Percentiles rank a stretch among this genome's conserved stretches.
Evolutionary conservation across 1,140 invertebrate genomes (phyloP).

Genomic region (Lysiphlebus fabarum): DNA sequence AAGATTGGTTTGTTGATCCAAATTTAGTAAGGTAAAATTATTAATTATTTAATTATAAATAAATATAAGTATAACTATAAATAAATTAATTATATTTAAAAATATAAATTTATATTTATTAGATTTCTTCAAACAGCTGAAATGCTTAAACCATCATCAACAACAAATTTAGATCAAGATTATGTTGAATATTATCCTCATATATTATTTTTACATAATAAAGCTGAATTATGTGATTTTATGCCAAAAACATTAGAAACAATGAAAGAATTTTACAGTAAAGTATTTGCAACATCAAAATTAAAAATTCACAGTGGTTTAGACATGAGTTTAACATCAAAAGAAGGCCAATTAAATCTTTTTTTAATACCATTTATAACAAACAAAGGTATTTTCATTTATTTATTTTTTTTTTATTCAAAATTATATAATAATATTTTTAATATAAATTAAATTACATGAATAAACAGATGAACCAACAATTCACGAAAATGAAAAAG

Average conservation of each 20-base stretch:
- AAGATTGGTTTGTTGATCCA: conserved; percentile 83
- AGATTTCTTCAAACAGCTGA: conserved; percentile 81
- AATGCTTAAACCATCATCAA: conserved; percentile 80
- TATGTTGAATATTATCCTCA: conserved; percentile 72
- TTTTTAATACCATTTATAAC: conserved; percentile 68
- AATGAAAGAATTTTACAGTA: conserved; percentile 66
- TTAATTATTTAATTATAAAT: too few species aligned
- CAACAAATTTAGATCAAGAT: conserved; percentile 63
- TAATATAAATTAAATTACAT: conserved; percentile 7
- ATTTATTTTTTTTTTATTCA: conserved; percentile 20
- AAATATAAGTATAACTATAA: too few species aligned
- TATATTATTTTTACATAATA: conserved; percentile 74
- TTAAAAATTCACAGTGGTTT: conserved; percentile 68
- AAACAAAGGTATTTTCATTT: conserved; percentile 55
- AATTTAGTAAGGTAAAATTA: conserved; percentile 63
- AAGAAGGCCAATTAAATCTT: conserved; percentile 65
- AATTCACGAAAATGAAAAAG: conserved; percentile 66
- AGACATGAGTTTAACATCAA: conserved; percentile 58
- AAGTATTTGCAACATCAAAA: conserved; percentile 68
- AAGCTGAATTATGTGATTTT: conserved; percentile 69
- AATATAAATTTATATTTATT: too few species aligned
- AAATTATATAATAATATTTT: conserved; percentile 9
- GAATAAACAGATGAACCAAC: conserved; percentile 58
- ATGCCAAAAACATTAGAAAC: conserved; percentile 61
- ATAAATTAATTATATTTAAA: too few species aligned